phyloP scores from a whole-genome alignment of 1,140 invertebrate species.

The Adelges cooleyi region DNA sequence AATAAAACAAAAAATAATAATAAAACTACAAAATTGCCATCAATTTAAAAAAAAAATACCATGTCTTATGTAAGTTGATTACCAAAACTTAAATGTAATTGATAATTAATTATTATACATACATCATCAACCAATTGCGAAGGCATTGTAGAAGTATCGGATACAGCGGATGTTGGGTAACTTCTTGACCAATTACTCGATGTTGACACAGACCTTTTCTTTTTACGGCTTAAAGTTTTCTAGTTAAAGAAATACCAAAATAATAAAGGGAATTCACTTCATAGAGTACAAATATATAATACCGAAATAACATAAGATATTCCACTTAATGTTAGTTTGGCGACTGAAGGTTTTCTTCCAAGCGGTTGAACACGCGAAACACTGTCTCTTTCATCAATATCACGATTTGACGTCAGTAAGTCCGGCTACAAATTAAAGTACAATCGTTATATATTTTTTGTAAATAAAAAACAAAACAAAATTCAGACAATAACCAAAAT shows the following conservation, averaged over 20 bases:
- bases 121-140: constrained; percentile 36
- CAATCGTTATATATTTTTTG: too few relatives aligned
- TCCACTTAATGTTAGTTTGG: constrained; percentile 52
- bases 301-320: constrained; percentile 59
- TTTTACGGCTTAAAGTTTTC: constrained; percentile 43
- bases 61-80: too few relatives aligned
- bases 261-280: background rate
- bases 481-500: too few relatives aligned
- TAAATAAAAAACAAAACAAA: too few relatives aligned
- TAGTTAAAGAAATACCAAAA: constrained; percentile 33
- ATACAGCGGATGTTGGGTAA: constrained; percentile 39
- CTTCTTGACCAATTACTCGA: constrained; percentile 43
- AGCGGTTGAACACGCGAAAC: constrained; percentile 31
- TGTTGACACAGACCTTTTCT: constrained; percentile 36
- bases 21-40: too few relatives aligned
- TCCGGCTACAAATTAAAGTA: constrained; percentile 37
- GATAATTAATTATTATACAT: too few relatives aligned
- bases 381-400: constrained; percentile 34
- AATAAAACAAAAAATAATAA: too few relatives aligned
- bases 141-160: constrained; percentile 34
- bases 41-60: too few relatives aligned
- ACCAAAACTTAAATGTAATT: too few relatives aligned
- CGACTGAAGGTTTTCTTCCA: constrained; percentile 52
- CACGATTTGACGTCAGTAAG: constrained; percentile 37
- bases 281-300: constrained; percentile 38